Evolutionary conservation across 92 coral and sea anemone genomes (phyloP).

Genomic region (Parazoanthus swiftii): DNA sequence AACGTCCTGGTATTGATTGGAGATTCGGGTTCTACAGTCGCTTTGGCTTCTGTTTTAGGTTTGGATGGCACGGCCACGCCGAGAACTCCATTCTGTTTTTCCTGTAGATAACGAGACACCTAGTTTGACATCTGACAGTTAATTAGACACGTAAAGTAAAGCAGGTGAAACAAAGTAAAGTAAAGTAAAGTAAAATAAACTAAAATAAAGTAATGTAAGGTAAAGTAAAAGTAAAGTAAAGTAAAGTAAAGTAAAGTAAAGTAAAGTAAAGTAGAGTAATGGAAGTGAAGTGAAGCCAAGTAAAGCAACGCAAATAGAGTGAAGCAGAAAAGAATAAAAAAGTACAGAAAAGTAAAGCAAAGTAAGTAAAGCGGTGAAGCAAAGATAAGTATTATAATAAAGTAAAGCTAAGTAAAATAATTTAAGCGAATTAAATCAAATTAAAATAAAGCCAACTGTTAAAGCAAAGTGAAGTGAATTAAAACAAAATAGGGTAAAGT

Average conservation of each 20-base stretch:
- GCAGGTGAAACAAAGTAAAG: background rate
- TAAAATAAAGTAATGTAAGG: background rate
- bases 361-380: background rate
- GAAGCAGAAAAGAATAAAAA: background rate
- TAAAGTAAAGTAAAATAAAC: background rate
- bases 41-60: constrained; percentile 48
- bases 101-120: constrained; percentile 50
- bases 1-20: constrained; percentile 74
- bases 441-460: too few species aligned
- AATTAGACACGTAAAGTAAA: background rate
- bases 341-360: background rate
- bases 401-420: background rate
- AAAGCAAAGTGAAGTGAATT: background rate
- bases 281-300: too few species aligned
- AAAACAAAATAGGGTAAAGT: background rate
- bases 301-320: background rate
- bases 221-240: background rate
- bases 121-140: background rate
- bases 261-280: background rate
- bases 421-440: too few species aligned
- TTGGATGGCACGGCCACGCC: constrained; percentile 54
- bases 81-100: constrained; percentile 65
- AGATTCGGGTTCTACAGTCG: constrained; percentile 64
- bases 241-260: background rate
- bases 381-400: background rate